A percentile compares a stretch with the other conserved stretches of the same genome.
phyloP scores from a whole-genome alignment of 2,888 invertebrate genomes.

The Apamea anceps region DNA sequence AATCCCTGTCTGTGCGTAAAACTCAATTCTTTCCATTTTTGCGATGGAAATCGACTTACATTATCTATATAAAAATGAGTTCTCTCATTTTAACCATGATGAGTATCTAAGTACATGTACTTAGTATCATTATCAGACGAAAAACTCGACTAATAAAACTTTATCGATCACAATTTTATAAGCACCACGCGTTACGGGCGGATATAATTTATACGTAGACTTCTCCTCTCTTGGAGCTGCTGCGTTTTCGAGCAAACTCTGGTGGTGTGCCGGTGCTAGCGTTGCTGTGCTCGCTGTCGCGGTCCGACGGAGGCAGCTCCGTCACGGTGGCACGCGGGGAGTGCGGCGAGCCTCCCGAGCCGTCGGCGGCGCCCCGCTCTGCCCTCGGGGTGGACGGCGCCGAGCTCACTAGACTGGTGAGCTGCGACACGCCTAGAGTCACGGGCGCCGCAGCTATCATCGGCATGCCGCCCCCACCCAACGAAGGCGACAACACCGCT shows the following conservation, averaged over 20 bases:
- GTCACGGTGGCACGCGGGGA: slow-evolving; percentile 76
- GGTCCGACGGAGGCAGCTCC: slow-evolving; percentile 76
- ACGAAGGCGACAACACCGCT: slow-evolving; percentile 92
- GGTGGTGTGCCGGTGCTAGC: slow-evolving; percentile 75
- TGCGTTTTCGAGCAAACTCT: slow-evolving; percentile 78
- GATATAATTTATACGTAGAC: slow-evolving; percentile 81
- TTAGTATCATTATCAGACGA: slow-evolving; percentile 52
- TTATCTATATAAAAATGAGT: slow-evolving; percentile 67
- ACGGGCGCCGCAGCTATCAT: slow-evolving; percentile 87
- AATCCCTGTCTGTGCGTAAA: slow-evolving; percentile 85
- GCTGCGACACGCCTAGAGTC: slow-evolving; percentile 90
- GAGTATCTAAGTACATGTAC: slow-evolving; percentile 59
- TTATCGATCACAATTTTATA: slow-evolving; percentile 67
- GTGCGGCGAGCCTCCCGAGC: slow-evolving; percentile 68
- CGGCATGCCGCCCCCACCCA: slow-evolving; percentile 79
- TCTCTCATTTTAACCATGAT: slow-evolving; percentile 57
- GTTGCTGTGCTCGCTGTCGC: slow-evolving; percentile 80
- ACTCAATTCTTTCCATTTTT: slow-evolving; percentile 69
- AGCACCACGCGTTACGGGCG: slow-evolving; percentile 69
- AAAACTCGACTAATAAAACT: slow-evolving; percentile 58
- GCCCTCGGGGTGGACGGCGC: slow-evolving; percentile 86
- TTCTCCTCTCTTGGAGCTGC: slow-evolving; percentile 84
- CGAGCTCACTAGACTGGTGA: slow-evolving; percentile 89
- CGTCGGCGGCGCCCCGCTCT: slow-evolving; percentile 75
- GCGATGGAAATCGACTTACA: slow-evolving; percentile 66